Base-by-base conservation (phyloP, 2,113 vertebrate genomes). In the Tichodroma muraria region DNA sequence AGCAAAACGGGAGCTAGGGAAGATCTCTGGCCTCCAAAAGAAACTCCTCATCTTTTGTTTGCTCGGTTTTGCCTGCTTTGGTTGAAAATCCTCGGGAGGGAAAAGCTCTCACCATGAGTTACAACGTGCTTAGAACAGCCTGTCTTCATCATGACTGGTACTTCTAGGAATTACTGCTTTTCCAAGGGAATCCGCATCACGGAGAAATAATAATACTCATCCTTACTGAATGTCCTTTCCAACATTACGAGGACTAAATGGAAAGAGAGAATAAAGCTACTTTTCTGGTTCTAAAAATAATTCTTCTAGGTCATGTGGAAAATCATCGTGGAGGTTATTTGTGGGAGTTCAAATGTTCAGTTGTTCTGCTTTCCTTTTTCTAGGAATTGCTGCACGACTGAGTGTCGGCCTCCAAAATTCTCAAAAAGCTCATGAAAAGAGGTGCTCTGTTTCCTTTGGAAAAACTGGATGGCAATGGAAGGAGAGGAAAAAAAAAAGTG, bases 391-490 rank as follows among this genome's bases (percentile, higher is more conserved):
- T 95, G 85, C 64, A 83, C 89, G 88, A 81, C 89, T 76, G 73
- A 90, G 65, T 75, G 78, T 94, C 94, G 93, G 86, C 80, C 94
- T 85, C 80, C 10, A 24, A 64, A 87, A 73, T 68, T 71, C 86
- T 87, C 89, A 63, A 80, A 85, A 82, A 91, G 33, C 94, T 94
- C 79, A 91, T 94, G 94, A 95, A 95, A 95, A 85, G 92, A 90
- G 42, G 80, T 92, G 79, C 94, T 91, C 76, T 97, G 89, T 95
- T 97, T 93, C 95, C 94, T 95, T 95, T 95, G 96, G 91, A 97
- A 97, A 91, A 95, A 80, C n/a, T 70, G 82, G 59, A 95, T 85
- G 93, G 95, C 85, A 90, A 82, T 2, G 2, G n/a, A 84, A 90
- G 68, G 52, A 91, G 72, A 80, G 72, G 22, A 3, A 27, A 69